Percentiles rank a stretch among this genome's conserved stretches.
phyloP scores from a whole-genome alignment of 2,797 vertebrate species.

The Paguma larvata region DNA sequence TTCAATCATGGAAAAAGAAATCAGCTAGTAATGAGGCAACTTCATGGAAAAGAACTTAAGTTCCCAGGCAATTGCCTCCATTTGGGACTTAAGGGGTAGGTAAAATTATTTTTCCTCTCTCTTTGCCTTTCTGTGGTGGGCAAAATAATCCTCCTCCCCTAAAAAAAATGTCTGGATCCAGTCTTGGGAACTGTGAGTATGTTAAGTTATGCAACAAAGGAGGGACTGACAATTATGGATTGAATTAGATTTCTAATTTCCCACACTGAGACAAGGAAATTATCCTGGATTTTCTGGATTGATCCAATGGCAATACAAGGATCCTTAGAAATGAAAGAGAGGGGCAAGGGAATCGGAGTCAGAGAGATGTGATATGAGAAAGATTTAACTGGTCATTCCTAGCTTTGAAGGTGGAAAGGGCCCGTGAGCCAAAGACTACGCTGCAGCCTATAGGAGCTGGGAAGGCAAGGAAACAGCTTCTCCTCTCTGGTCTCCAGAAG shows the following conservation, averaged over 20 bases:
- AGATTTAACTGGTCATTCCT: not conserved
- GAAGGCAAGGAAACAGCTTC: not conserved
- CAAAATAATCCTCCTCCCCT: not conserved
- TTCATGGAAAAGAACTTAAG: not conserved
- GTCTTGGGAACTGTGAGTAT: not conserved
- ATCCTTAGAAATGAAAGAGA: not conserved
- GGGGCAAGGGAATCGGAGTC: not conserved
- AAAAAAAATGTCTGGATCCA: not conserved
- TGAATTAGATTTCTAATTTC: not conserved
- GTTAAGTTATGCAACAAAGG: not conserved
- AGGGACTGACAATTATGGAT: not conserved
- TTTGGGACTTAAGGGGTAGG: not conserved
- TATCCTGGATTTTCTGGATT: not conserved
- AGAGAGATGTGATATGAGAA: not conserved
- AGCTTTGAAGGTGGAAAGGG: not conserved
- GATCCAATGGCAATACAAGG: not conserved
- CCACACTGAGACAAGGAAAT: not conserved
- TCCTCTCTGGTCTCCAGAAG: not conserved
- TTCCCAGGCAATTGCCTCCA: not conserved
- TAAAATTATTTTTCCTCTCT: not conserved
- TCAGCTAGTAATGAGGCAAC: not conserved
- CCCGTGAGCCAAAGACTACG: not conserved
- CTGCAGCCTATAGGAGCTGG: not conserved
- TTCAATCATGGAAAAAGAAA: not conserved
- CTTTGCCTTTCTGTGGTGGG: not conserved